Base-by-base conservation (phyloP, 2,797 vertebrate species). In the Craterocephalus amniculus region DNA sequence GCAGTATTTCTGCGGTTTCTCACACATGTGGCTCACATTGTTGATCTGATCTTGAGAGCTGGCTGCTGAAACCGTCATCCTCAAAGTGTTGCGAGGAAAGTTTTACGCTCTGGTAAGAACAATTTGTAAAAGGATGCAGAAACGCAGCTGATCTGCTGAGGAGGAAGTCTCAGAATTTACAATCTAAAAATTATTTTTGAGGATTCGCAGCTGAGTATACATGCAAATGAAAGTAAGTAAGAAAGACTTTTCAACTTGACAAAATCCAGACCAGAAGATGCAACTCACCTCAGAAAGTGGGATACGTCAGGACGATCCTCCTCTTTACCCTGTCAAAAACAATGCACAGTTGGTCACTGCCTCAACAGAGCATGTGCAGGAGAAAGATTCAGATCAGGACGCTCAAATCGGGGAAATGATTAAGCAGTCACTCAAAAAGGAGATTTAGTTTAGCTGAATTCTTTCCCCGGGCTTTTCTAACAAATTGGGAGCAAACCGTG, bases 321-420 rank as follows among this genome's bases (percentile, higher is more conserved):
- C 76, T 90, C 84, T 89, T 90, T 82, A 82, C 85, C 87, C 91
- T 91, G 80, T 66, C 13, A 43, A n/a, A 65, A 26, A 82, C 8
- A 76, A 61, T 1, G 2, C 0, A 48, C 24, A 62, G 64, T 85
- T 56, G 77, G 68, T 64, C 31, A 40, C 48, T 38, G 14, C 13
- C 3, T 31, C 6, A 4, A 38, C 4, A 49, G 24, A 40, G 12
- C 55, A 63, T 52, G 20, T 55, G 40, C 26, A 45, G 29, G 7
- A n/a, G 62, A 54, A 18, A 31, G 56, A 59, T n/a, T 48, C 22
- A 66, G n/a, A 54, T 67, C 26, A 55, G 18, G 20, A 55, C 24
- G 24, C 18, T 71, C 6, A 29, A 4, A 63, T 67, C 11, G 40
- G 27, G 31, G 20, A 43, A 32, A 34, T 26, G 13, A 63, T 38